Percentiles rank a stretch among this genome's conserved stretches.
Conservation (phyloP, 2,888 invertebrate genomes). For the Synergus umbraculus region DNA sequence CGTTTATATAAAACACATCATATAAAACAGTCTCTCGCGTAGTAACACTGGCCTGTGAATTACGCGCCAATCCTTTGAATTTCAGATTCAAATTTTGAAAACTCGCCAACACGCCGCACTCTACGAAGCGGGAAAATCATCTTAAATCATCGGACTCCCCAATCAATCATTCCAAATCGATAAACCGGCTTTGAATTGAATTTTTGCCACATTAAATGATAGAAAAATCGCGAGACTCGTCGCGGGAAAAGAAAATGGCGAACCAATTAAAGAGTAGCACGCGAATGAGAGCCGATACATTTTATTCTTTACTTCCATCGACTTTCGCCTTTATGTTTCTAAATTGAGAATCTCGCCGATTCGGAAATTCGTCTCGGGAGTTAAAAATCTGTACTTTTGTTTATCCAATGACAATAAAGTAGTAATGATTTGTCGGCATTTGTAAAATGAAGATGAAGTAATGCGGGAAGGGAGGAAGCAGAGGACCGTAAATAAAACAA, state of each 20-base stretch:
- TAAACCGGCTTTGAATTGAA: neutral
- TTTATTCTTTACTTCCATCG: constrained; percentile 62
- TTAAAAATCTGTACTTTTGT: neutral
- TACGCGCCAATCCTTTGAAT: constrained; percentile 38
- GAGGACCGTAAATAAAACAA: constrained; percentile 71
- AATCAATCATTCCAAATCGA: neutral
- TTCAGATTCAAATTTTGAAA: constrained; percentile 35
- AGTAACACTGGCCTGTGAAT: constrained; percentile 12
- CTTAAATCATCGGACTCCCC: neutral
- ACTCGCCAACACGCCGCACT: neutral
- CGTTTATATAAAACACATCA: constrained; percentile 44
- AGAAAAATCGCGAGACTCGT: constrained; percentile 8
- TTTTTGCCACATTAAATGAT: neutral
- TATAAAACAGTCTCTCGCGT: constrained; percentile 43
- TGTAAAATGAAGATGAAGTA: neutral
- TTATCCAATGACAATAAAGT: neutral
- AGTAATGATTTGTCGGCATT: neutral
- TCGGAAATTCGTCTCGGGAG: neutral
- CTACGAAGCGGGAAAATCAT: neutral
- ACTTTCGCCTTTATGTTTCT: neutral
- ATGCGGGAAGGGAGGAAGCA: constrained; percentile 40
- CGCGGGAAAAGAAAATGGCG: constrained; percentile 68
- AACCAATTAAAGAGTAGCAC: constrained; percentile 69
- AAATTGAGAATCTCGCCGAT: neutral
- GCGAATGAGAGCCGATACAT: constrained; percentile 60